Percentiles rank a stretch among this genome's conserved stretches.
Evolutionary conservation across 2,797 vertebrate species (phyloP).

Genomic region (Acipenser transmontanus): DNA sequence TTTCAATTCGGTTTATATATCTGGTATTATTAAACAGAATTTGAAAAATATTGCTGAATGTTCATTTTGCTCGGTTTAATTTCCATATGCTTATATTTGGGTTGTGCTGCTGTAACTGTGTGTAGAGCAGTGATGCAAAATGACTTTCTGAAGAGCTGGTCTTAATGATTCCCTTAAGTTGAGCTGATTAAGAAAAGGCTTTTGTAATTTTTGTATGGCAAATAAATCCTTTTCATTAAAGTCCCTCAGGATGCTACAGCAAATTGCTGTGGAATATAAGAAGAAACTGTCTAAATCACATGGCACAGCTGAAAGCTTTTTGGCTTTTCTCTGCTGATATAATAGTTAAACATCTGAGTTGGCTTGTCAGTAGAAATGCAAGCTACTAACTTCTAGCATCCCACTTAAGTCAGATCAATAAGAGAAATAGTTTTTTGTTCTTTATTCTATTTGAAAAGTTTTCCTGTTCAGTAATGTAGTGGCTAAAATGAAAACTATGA

Average conservation of each 20-base stretch:
- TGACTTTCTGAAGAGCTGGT: background rate
- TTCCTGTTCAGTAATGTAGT: too few relatives aligned
- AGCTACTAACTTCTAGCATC: too few relatives aligned
- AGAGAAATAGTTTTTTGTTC: too few relatives aligned
- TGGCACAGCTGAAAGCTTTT: background rate
- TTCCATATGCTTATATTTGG: background rate
- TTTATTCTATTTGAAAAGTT: too few relatives aligned
- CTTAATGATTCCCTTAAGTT: background rate
- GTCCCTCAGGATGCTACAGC: background rate
- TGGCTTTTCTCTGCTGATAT: background rate
- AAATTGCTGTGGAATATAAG: background rate
- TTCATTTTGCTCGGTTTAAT: background rate
- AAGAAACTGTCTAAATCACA: background rate
- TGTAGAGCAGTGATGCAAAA: background rate
- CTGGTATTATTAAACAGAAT: background rate
- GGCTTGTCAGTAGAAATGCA: background rate
- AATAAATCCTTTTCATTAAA: background rate
- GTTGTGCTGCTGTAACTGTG: background rate
- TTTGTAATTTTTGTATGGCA: background rate
- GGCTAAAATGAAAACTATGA: too few relatives aligned
- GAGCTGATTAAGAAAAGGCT: background rate
- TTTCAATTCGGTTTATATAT: background rate
- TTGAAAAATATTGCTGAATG: background rate
- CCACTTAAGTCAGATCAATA: too few relatives aligned
- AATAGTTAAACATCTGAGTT: background rate